These are phyloP conservation scores for Tragulus kanchil DNA, from an alignment of 2,113 vertebrate species.

Conservation along the genomic window DNA sequence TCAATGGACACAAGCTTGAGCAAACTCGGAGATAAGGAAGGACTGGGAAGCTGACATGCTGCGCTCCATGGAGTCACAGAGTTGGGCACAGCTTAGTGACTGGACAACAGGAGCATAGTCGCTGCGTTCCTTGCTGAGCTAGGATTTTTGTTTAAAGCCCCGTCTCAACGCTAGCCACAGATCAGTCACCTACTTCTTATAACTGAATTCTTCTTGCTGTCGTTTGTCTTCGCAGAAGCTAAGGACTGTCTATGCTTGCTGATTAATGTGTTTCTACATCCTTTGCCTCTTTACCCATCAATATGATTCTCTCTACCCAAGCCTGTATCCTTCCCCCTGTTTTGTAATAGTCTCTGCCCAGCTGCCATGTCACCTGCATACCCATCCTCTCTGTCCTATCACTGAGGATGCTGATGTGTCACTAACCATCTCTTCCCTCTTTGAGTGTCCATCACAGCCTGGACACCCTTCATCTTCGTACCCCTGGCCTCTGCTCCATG, in stretches of 20 bases:
- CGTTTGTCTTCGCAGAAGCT: not conserved
- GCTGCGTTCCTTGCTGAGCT: not conserved
- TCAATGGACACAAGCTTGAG: not conserved
- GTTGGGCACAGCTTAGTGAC: not conserved
- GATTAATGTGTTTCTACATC: not conserved
- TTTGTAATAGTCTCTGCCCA: not conserved
- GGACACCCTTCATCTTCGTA: not conserved
- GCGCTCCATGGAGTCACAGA: not conserved
- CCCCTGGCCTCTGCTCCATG: not conserved
- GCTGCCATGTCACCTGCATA: not conserved
- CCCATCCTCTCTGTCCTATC: not conserved
- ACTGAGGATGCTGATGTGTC: accelerated
- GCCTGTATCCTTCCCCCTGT: not conserved
- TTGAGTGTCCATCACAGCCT: not conserved
- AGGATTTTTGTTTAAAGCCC: not conserved
- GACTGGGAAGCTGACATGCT: not conserved
- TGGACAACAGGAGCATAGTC: not conserved
- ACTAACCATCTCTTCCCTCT: not conserved
- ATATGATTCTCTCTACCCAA: not conserved
- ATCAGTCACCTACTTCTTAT: not conserved
- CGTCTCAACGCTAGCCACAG: not conserved
- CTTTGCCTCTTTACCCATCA: not conserved
- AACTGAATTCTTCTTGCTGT: not conserved
- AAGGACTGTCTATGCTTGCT: not conserved
- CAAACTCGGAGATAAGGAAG: not conserved